phyloP scores from a whole-genome alignment of 64 coral and sea anemone genomes.

The Stichodactyla mertensii region DNA sequence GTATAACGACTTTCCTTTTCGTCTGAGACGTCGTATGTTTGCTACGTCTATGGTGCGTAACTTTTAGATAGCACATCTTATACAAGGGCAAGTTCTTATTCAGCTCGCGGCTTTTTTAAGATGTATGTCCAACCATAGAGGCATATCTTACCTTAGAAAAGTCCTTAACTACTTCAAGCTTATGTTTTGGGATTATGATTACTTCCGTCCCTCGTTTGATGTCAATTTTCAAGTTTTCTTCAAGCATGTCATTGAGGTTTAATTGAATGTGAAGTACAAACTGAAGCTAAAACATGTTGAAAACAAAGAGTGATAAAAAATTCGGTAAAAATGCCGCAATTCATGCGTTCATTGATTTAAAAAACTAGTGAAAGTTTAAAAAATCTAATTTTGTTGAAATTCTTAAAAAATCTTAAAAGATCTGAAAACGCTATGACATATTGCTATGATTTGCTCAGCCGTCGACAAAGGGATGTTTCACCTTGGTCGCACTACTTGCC shows the following conservation, averaged over 20 bases:
- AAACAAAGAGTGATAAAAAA: not conserved
- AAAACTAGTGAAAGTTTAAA: no score
- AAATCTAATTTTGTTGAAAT: no score
- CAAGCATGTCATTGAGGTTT: not conserved
- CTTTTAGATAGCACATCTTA: no score
- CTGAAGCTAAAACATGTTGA: not conserved
- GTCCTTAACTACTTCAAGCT: not conserved
- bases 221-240: not conserved
- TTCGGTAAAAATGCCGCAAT: not conserved
- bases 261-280: not conserved
- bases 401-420: no score
- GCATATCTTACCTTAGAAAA: not conserved
- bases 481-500: not conserved
- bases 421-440: no score
- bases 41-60: no score
- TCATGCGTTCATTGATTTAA: not conserved
- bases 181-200: not conserved
- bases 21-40: no score
- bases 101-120: not conserved
- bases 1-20: no score
- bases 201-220: not conserved
- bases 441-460: no score
- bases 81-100: no score
- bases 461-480: not conserved
- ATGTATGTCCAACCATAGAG: not conserved